A percentile compares a stretch with the other conserved stretches of the same genome.
Conservation (phyloP, 2,797 vertebrate species). For the Ctenopoma multispine region DNA sequence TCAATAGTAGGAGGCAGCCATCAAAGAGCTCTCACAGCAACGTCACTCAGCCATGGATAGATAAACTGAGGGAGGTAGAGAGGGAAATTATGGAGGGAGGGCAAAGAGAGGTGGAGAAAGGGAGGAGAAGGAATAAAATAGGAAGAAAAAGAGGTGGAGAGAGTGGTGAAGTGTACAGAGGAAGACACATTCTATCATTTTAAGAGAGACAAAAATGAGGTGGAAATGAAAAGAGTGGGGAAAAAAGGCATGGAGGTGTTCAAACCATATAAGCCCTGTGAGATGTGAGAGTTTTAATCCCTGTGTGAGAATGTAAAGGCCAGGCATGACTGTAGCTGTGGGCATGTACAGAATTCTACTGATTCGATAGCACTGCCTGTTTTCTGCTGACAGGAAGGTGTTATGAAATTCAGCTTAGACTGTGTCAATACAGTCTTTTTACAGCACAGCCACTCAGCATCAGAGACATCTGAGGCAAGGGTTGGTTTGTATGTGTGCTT, state of each 20-base stretch:
- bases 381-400: slow-evolving; percentile 52
- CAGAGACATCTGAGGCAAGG: slow-evolving; percentile 16
- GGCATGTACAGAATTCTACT: slow-evolving; percentile 41
- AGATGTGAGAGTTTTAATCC: slow-evolving; percentile 20
- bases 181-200: slow-evolving; percentile 13
- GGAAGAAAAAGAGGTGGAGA: slow-evolving; percentile 4
- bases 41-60: slow-evolving; percentile 64
- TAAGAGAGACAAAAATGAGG: background rate
- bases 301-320: slow-evolving; percentile 18
- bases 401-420: slow-evolving; percentile 47
- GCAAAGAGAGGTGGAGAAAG: slow-evolving; percentile 26
- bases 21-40: slow-evolving; percentile 73
- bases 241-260: slow-evolving; percentile 16
- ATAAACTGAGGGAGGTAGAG: slow-evolving; percentile 35
- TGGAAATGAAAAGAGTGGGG: slow-evolving; percentile 22
- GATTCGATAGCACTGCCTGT: slow-evolving; percentile 42
- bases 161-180: slow-evolving; percentile 7
- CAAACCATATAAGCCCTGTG: background rate
- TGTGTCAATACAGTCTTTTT: slow-evolving; percentile 38
- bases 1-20: slow-evolving; percentile 75
- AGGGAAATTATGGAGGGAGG: slow-evolving; percentile 51
- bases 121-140: slow-evolving; percentile 30
- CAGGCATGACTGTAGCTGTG: slow-evolving; percentile 30
- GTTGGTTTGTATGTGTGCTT: background rate
- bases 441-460: slow-evolving; percentile 28